Evolutionary conservation across 2,888 invertebrate genomes (phyloP).

Genomic region (Lithophane socia): DNA sequence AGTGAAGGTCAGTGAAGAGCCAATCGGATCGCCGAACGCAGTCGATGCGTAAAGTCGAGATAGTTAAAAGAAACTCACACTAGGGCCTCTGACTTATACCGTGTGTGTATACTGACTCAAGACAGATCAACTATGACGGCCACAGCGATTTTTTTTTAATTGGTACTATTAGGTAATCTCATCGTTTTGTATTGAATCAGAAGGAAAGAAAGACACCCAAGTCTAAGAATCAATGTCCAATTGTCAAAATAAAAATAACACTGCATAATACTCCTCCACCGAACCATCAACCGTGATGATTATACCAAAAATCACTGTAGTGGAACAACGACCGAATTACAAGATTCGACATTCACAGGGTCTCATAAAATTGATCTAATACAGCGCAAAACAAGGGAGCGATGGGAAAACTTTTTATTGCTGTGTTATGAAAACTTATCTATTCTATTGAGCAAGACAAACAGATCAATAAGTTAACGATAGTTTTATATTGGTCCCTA

Average conservation of each 20-base stretch:
- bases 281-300: slow-evolving; percentile 31
- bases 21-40: too few relatives aligned
- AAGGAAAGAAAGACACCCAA: background rate
- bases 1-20: too few relatives aligned
- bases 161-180: too few relatives aligned
- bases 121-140: background rate
- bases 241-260: slow-evolving; percentile 13
- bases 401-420: slow-evolving; percentile 59
- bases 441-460: slow-evolving; percentile 49
- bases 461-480: slow-evolving; percentile 62
- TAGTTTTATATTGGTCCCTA: slow-evolving; percentile 12
- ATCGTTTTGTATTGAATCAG: background rate
- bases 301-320: slow-evolving; percentile 17
- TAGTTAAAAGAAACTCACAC: too few relatives aligned
- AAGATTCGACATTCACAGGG: slow-evolving; percentile 20
- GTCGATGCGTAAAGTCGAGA: too few relatives aligned
- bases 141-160: background rate
- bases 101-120: background rate
- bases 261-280: background rate
- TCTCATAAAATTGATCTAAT: slow-evolving; percentile 53
- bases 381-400: slow-evolving; percentile 38
- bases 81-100: too few relatives aligned
- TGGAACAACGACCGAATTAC: slow-evolving; percentile 37
- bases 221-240: slow-evolving; percentile 1
- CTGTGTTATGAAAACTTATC: slow-evolving; percentile 50